Percentiles rank a stretch among this genome's conserved stretches.
These are phyloP conservation scores for Drosophila paramelanica DNA, from an alignment of 2,888 invertebrate species.

Conservation along the genomic window DNA sequence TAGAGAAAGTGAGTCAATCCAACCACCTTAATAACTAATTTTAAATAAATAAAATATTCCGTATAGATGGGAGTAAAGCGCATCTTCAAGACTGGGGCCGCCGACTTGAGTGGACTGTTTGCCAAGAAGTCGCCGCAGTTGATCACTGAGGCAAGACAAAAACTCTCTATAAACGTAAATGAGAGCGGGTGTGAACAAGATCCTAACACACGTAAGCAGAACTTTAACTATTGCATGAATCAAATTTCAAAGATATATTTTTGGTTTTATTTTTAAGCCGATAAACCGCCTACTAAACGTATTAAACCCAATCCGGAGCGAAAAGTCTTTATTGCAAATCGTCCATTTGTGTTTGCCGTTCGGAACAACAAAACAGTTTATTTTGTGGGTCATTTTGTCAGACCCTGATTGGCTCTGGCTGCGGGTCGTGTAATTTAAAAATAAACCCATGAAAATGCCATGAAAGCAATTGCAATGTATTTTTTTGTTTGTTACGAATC, in stretches of 20 bases:
- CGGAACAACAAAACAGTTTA: conserved; percentile 56
- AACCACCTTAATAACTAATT: not conserved
- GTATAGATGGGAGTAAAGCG: conserved; percentile 48
- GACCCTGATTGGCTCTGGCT: conserved; percentile 48
- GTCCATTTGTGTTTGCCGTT: conserved; percentile 77
- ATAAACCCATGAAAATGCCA: conserved; percentile 30
- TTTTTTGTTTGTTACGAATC: conserved; percentile 1
- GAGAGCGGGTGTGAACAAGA: conserved; percentile 53
- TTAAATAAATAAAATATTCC: too few species aligned
- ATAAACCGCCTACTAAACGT: not conserved
- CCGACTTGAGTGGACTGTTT: conserved; percentile 88
- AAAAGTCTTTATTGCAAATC: conserved; percentile 69
- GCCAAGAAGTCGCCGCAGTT: conserved; percentile 85
- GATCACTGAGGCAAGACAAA: conserved; percentile 91
- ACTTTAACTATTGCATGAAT: not conserved
- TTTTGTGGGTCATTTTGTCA: conserved; percentile 68
- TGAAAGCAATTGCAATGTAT: conserved; percentile 31
- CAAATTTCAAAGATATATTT: not conserved
- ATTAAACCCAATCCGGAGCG: conserved; percentile 36
- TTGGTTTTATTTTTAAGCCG: not conserved
- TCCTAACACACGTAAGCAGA: conserved; percentile 26
- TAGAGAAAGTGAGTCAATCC: conserved; percentile 86
- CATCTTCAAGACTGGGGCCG: conserved; percentile 84
- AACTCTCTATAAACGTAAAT: conserved; percentile 91
- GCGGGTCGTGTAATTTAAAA: conserved; percentile 14